Conservation (phyloP, 2,888 invertebrate species). For the Aphodius granarius region DNA sequence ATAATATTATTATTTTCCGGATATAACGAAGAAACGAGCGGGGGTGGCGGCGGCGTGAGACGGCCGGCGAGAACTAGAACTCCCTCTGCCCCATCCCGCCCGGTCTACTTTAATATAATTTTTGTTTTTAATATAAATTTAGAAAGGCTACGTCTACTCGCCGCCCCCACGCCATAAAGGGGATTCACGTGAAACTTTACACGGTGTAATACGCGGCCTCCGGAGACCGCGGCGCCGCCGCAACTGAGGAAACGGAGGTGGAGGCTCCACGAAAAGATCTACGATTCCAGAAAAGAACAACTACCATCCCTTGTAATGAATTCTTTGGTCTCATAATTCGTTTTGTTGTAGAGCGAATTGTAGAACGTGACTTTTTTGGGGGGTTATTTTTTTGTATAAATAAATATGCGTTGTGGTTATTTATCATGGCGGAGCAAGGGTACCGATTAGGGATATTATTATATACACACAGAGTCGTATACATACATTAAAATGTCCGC, state of each 20-base stretch:
- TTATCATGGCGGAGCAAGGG: neutral
- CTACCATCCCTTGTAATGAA: conserved; percentile 21
- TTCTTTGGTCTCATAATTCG: conserved; percentile 29
- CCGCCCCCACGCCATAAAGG: neutral
- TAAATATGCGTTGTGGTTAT: too few species aligned
- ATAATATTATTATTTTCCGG: neutral
- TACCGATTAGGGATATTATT: neutral
- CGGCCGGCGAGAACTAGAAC: neutral
- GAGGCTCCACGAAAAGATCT: neutral
- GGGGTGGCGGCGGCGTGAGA: neutral
- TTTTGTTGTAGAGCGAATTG: conserved; percentile 27
- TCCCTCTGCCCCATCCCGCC: neutral
- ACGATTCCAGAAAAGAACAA: neutral
- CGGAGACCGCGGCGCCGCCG: neutral
- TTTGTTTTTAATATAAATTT: conserved; percentile 20
- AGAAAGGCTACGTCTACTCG: neutral
- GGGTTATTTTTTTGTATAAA: neutral
- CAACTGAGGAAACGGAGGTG: neutral
- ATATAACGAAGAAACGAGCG: conserved; percentile 6
- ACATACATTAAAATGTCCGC: neutral
- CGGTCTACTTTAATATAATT: conserved; percentile 14
- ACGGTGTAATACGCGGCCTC: neutral
- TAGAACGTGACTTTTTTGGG: too few species aligned
- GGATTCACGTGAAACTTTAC: conserved; percentile 6
- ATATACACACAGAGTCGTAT: neutral